Evolutionary conservation across 1,140 invertebrate genomes (phyloP).

Genomic region (Oedothorax gibbosus): DNA sequence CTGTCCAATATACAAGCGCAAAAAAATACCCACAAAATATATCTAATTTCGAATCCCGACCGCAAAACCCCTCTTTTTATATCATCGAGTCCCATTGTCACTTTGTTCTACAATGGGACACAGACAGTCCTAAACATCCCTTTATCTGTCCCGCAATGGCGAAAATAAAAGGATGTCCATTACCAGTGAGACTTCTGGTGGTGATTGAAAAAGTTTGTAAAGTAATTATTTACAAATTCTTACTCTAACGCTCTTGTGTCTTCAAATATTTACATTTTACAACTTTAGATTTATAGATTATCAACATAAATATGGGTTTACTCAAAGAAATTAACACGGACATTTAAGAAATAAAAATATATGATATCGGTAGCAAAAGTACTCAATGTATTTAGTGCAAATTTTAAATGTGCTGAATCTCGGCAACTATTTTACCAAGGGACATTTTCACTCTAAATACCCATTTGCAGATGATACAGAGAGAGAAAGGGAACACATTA

Average conservation of each 20-base stretch:
- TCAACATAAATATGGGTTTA: too few species aligned
- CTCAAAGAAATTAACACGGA: too few species aligned
- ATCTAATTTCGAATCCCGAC: neutral
- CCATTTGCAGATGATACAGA: neutral
- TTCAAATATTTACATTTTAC: too few species aligned
- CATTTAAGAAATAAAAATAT: too few species aligned
- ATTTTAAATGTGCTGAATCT: too few species aligned
- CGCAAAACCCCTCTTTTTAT: neutral
- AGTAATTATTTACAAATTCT: neutral
- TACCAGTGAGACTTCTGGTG: neutral
- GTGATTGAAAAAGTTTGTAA: neutral
- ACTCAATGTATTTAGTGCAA: too few species aligned
- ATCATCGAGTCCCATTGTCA: constrained; percentile 1
- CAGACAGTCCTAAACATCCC: neutral
- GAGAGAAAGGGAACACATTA: neutral
- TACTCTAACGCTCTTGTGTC: neutral
- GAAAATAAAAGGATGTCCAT: constrained; percentile 46
- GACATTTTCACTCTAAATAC: neutral
- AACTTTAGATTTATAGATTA: too few species aligned
- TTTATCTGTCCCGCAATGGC: constrained; percentile 16
- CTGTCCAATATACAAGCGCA: neutral
- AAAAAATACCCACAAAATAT: neutral
- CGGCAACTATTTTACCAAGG: too few species aligned
- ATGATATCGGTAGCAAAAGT: too few species aligned
- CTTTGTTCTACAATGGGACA: neutral